These are phyloP conservation scores for Rhodophaea formosa DNA, from an alignment of 2,888 invertebrate genomes.

Conservation along the genomic window DNA sequence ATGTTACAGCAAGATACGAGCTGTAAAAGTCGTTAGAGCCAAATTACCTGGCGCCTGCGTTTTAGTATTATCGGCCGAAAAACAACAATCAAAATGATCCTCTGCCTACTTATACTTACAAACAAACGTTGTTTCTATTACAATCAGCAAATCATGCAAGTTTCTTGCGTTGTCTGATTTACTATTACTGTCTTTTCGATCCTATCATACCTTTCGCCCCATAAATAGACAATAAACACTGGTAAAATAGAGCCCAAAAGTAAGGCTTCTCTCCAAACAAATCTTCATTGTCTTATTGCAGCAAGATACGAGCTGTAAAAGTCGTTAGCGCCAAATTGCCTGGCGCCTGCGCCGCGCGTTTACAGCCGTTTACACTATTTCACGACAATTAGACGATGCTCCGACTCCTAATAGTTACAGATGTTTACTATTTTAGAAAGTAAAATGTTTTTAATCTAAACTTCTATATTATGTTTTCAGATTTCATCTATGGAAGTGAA, in stretches of 20 bases:
- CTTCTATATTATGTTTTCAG: no score
- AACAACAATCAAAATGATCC: constrained; percentile 48
- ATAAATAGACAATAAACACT: no score
- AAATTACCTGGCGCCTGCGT: constrained; percentile 46
- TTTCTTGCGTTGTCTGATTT: no score
- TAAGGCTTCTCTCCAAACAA: constrained; percentile 22
- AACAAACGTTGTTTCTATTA: constrained; percentile 20
- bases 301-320: constrained; percentile 46
- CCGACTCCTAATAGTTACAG: constrained; percentile 32
- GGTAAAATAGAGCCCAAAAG: background rate
- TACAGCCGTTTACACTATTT: constrained; percentile 45
- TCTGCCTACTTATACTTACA: constrained; percentile 33
- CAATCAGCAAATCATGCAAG: no score
- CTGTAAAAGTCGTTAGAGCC: constrained; percentile 54
- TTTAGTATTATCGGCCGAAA: constrained; percentile 45
- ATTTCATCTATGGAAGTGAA: no score
- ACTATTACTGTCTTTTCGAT: no score
- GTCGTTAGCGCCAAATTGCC: constrained; percentile 52
- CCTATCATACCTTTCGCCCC: no score
- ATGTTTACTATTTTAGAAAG: constrained; percentile 7
- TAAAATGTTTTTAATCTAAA: background rate
- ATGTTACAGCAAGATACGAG: constrained; percentile 39
- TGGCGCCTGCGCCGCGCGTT: constrained; percentile 43
- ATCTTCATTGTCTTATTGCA: constrained; percentile 39
- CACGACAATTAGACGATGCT: constrained; percentile 44